phyloP scores from a whole-genome alignment of 2,888 invertebrate genomes.

The Tachina fera region DNA sequence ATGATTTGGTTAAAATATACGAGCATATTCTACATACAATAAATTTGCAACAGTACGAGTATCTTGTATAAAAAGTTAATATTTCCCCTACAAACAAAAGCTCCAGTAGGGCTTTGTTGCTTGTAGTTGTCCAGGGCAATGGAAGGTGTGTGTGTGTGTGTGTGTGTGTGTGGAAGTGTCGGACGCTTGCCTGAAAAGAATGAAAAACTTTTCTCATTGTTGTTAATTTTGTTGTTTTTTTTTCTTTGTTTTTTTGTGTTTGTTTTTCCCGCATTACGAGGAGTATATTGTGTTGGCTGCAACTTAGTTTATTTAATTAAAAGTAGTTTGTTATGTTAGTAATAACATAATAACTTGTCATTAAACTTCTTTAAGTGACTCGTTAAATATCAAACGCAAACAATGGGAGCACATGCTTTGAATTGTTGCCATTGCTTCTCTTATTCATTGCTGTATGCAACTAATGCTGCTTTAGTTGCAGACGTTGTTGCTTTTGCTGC shows the following conservation, averaged over 20 bases:
- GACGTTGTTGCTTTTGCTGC: conserved; percentile 6
- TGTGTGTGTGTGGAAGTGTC: not conserved
- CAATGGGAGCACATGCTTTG: conserved; percentile 69
- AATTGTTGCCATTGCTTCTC: conserved; percentile 49
- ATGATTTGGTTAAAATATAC: conserved; percentile 44
- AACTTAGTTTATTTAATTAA: conserved; percentile 72
- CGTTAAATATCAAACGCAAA: conserved; percentile 71
- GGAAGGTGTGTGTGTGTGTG: not conserved
- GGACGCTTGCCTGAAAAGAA: conserved; percentile 20
- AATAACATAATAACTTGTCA: conserved; percentile 72
- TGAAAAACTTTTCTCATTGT: conserved; percentile 50
- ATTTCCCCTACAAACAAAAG: conserved; percentile 51
- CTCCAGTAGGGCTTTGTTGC: conserved; percentile 30
- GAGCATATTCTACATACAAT: conserved; percentile 30
- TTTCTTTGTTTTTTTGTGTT: not conserved
- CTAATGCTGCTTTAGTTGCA: conserved; percentile 7
- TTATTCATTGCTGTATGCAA: conserved; percentile 28
- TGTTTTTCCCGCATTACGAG: conserved; percentile 16
- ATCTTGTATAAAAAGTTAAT: conserved; percentile 27
- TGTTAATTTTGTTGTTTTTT: conserved; percentile 34
- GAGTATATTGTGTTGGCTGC: conserved; percentile 51
- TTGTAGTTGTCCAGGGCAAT: conserved; percentile 36
- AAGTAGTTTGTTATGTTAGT: conserved; percentile 71
- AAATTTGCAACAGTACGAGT: conserved; percentile 27
- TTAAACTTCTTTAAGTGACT: conserved; percentile 72